Percentiles rank a stretch among this genome's conserved stretches.
phyloP scores from a whole-genome alignment of 1,140 invertebrate species.

The Bombus haemorrhoidalis region DNA sequence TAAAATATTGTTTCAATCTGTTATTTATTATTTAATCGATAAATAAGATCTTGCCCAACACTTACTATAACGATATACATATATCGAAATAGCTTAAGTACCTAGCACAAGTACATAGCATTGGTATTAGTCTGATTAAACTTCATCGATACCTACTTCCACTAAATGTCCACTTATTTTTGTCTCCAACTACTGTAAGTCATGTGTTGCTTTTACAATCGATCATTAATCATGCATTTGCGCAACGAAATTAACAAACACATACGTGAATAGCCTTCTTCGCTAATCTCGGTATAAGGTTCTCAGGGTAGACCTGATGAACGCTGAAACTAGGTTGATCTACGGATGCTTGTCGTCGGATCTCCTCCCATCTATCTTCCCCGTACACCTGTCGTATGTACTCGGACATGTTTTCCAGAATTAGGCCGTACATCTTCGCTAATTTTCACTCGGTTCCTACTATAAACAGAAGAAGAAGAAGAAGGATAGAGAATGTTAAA shows the following conservation, averaged over 20 bases:
- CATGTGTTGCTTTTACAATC: too few relatives aligned
- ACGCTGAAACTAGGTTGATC: conserved; percentile 94
- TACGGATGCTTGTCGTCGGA: conserved; percentile 90
- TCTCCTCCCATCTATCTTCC: conserved; percentile 95
- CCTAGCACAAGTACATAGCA: too few relatives aligned
- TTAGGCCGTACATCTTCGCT: conserved; percentile 94
- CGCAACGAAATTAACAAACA: background rate
- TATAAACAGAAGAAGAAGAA: background rate
- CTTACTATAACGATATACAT: too few relatives aligned
- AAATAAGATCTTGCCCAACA: too few relatives aligned
- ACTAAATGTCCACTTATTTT: too few relatives aligned
- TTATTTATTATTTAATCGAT: too few relatives aligned
- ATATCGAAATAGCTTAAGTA: too few relatives aligned
- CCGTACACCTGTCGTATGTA: conserved; percentile 95
- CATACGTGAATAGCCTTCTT: conserved; percentile 92
- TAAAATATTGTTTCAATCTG: too few relatives aligned
- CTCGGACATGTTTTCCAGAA: conserved; percentile 95
- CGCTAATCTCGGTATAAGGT: conserved; percentile 91
- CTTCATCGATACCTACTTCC: too few relatives aligned
- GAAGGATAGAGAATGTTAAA: background rate
- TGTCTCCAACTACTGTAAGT: too few relatives aligned
- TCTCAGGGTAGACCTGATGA: conserved; percentile 96
- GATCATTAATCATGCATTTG: too few relatives aligned
- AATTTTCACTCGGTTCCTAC: conserved; percentile 50
- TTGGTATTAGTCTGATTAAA: too few relatives aligned